These are phyloP conservation scores for Phocides pigmalion DNA, from an alignment of 1,140 invertebrate genomes.

Conservation along the genomic window DNA sequence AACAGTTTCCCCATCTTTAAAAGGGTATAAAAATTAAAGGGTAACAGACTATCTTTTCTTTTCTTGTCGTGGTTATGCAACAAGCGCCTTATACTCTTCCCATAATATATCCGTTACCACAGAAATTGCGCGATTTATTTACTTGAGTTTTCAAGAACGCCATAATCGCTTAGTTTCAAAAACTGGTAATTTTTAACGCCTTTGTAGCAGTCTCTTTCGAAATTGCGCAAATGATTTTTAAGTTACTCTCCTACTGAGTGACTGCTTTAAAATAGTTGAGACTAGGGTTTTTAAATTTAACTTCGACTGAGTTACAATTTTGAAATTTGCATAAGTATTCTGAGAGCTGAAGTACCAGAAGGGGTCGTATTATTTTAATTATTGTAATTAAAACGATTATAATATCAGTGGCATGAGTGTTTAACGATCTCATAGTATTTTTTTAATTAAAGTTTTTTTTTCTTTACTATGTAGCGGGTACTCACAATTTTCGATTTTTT, in stretches of 20 bases:
- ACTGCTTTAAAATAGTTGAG: slow-evolving; percentile 28
- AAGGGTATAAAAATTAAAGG: too few species aligned
- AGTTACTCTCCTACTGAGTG: slow-evolving; percentile 32
- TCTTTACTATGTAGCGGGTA: too few species aligned
- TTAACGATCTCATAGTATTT: too few species aligned
- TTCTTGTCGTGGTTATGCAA: too few species aligned
- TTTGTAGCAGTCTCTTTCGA: slow-evolving; percentile 24
- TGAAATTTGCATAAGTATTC: background rate
- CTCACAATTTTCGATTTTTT: too few species aligned
- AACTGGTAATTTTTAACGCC: slow-evolving; percentile 40
- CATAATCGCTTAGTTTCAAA: slow-evolving; percentile 38
- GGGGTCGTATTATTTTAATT: slow-evolving; percentile 11
- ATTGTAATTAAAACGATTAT: slow-evolving; percentile 7
- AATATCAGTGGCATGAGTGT: background rate
- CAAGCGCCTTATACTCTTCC: slow-evolving; percentile 38
- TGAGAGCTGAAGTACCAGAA: background rate
- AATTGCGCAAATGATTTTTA: slow-evolving; percentile 32
- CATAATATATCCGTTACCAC: slow-evolving; percentile 65
- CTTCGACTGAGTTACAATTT: slow-evolving; percentile 7
- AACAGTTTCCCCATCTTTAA: too few species aligned
- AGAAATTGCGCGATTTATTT: slow-evolving; percentile 50
- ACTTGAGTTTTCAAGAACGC: slow-evolving; percentile 41
- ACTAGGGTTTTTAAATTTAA: slow-evolving; percentile 21
- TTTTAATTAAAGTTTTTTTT: too few species aligned
- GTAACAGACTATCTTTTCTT: too few species aligned